Evolutionary conservation across 1,140 invertebrate species (phyloP).

Genomic region (Melanaphis sacchari): DNA sequence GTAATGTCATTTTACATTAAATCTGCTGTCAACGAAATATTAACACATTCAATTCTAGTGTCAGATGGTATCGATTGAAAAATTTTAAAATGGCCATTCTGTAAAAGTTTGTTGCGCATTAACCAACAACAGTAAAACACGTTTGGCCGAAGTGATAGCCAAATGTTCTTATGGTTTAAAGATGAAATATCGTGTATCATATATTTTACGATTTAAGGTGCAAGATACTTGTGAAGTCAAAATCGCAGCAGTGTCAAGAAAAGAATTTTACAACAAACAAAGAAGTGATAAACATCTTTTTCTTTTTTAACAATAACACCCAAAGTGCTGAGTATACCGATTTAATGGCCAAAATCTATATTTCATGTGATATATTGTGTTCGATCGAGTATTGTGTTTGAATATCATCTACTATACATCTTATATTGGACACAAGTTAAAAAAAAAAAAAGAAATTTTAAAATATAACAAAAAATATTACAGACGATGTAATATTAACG

Average conservation of each 20-base stretch:
- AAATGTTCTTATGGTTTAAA: background rate
- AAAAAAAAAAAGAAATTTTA: background rate
- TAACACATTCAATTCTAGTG: background rate
- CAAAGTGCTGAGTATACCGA: background rate
- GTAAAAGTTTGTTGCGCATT: background rate
- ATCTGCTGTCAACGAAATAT: background rate
- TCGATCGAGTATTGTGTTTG: background rate
- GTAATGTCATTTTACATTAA: conserved; percentile 34
- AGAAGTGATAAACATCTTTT: background rate
- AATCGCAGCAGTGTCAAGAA: background rate
- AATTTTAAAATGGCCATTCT: background rate
- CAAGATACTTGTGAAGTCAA: background rate
- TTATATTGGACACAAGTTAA: background rate
- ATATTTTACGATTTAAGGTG: background rate
- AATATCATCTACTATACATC: background rate
- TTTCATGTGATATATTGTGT: background rate
- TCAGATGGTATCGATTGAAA: background rate
- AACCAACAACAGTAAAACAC: background rate
- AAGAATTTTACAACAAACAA: background rate
- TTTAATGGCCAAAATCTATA: background rate
- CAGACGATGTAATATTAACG: background rate
- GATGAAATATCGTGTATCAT: background rate
- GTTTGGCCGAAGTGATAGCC: background rate
- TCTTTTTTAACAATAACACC: background rate
- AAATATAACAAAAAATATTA: background rate